A percentile compares a stretch with the other conserved stretches of the same genome.
Conservation (phyloP, 2,797 vertebrate species). For the Graptemys geographica region DNA sequence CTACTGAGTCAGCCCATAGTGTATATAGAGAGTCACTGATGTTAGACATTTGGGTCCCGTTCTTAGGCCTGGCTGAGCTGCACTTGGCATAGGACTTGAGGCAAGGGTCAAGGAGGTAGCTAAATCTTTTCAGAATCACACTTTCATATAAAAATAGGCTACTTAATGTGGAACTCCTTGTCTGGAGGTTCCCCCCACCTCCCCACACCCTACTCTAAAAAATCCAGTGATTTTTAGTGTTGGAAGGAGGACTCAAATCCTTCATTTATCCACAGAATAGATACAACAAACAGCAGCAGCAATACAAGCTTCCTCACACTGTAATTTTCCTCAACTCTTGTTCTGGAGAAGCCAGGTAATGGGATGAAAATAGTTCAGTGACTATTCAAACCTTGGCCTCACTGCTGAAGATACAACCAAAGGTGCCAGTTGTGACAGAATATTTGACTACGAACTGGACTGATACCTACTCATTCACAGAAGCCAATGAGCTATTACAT, state of each 20-base stretch:
- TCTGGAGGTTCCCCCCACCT: background rate
- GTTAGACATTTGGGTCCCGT: background rate
- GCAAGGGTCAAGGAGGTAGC: background rate
- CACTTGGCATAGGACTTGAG: background rate
- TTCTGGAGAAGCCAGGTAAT: conserved; percentile 31
- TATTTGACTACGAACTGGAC: background rate
- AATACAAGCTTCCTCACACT: conserved; percentile 25
- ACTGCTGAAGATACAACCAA: background rate
- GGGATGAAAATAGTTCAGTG: background rate
- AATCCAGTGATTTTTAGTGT: background rate
- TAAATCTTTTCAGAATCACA: background rate
- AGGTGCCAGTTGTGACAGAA: conserved; percentile 16
- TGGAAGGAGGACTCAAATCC: conserved; percentile 42
- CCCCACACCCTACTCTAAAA: conserved; percentile 12
- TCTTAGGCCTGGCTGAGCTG: background rate
- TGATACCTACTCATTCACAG: background rate
- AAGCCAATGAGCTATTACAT: conserved; percentile 4
- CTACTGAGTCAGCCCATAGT: background rate
- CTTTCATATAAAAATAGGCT: background rate
- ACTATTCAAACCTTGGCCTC: background rate
- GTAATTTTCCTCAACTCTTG: conserved; percentile 20
- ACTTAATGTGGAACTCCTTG: background rate
- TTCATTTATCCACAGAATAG: conserved; percentile 61
- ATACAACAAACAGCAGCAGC: conserved; percentile 4
- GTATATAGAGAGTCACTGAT: background rate